Conservation (phyloP, 2,888 invertebrate genomes). For the Acronicta psi region DNA sequence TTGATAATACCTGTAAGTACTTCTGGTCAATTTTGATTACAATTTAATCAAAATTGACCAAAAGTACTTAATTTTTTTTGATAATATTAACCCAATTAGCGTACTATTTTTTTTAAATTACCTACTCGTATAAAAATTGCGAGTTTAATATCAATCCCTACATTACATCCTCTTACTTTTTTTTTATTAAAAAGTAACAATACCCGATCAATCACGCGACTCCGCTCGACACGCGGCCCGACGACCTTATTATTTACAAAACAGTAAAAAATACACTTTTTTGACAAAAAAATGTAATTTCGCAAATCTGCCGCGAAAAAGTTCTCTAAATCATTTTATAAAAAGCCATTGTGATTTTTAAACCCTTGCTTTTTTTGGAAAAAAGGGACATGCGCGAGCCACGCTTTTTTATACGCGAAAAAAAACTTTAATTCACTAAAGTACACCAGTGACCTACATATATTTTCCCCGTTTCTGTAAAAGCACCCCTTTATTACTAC, state of each 20-base stretch:
- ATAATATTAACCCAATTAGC: too few species aligned
- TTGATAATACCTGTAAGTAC: too few species aligned
- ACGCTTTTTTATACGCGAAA: constrained; percentile 69
- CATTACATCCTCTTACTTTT: constrained; percentile 37
- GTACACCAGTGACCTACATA: constrained; percentile 85
- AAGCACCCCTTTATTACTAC: constrained; percentile 79
- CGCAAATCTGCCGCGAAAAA: constrained; percentile 74
- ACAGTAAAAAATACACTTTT: constrained; percentile 67
- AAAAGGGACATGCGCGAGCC: constrained; percentile 83
- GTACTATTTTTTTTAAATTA: too few species aligned
- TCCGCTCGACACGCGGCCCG: constrained; percentile 68
- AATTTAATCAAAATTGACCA: too few species aligned
- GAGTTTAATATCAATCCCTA: constrained; percentile 36
- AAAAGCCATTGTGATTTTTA: constrained; percentile 82
- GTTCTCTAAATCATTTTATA: constrained; percentile 84
- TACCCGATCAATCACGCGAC: constrained; percentile 76
- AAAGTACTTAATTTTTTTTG: too few species aligned
- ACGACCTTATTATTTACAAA: constrained; percentile 66
- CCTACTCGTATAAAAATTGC: constrained; percentile 29
- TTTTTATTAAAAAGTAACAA: constrained; percentile 66
- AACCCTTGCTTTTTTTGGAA: constrained; percentile 82
- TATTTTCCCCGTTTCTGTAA: constrained; percentile 80
- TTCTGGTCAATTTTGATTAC: too few species aligned
- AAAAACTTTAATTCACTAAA: constrained; percentile 77
- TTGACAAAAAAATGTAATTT: constrained; percentile 72